Evolutionary conservation across 1,140 invertebrate species (phyloP).

Genomic region (Lineus longissimus): DNA sequence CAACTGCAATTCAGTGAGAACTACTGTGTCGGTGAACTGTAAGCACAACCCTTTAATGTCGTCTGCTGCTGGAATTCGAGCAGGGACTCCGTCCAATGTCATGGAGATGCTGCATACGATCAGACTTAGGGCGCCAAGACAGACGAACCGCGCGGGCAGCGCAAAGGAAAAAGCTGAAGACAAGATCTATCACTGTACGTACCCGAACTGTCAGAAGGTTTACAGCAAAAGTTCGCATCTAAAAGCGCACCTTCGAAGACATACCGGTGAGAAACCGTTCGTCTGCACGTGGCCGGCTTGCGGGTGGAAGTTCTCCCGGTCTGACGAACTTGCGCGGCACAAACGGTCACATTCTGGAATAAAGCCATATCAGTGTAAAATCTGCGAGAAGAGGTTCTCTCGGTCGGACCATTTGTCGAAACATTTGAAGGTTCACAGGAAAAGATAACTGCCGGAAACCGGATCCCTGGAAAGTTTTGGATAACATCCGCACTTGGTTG

Average conservation of each 20-base stretch:
- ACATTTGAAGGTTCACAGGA: slow-evolving; percentile 75
- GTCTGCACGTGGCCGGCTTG: slow-evolving; percentile 86
- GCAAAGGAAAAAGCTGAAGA: slow-evolving; percentile 37
- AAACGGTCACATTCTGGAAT: slow-evolving; percentile 62
- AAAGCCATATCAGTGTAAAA: slow-evolving; percentile 55
- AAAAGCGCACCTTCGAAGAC: slow-evolving; percentile 86
- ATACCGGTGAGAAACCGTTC: slow-evolving; percentile 94
- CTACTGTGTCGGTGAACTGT: background rate
- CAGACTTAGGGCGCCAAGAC: background rate
- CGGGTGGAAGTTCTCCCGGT: slow-evolving; percentile 87
- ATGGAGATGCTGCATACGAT: slow-evolving; percentile 8
- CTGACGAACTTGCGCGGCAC: slow-evolving; percentile 82
- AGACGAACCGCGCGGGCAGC: background rate
- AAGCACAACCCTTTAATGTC: background rate
- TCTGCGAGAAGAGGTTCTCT: slow-evolving; percentile 76
- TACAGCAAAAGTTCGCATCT: slow-evolving; percentile 90
- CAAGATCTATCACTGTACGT: slow-evolving; percentile 64
- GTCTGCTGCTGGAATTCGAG: background rate
- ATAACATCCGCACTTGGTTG: too few relatives aligned
- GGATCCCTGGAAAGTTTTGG: too few relatives aligned
- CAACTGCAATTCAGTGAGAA: background rate
- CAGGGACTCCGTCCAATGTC: background rate
- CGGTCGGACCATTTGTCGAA: slow-evolving; percentile 66
- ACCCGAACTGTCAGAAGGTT: slow-evolving; percentile 61
- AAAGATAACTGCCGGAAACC: slow-evolving; percentile 21